Percentiles rank a stretch among this genome's conserved stretches.
These are phyloP conservation scores for Euwallacea fornicatus DNA, from an alignment of 1,140 invertebrate genomes.

Conservation along the genomic window DNA sequence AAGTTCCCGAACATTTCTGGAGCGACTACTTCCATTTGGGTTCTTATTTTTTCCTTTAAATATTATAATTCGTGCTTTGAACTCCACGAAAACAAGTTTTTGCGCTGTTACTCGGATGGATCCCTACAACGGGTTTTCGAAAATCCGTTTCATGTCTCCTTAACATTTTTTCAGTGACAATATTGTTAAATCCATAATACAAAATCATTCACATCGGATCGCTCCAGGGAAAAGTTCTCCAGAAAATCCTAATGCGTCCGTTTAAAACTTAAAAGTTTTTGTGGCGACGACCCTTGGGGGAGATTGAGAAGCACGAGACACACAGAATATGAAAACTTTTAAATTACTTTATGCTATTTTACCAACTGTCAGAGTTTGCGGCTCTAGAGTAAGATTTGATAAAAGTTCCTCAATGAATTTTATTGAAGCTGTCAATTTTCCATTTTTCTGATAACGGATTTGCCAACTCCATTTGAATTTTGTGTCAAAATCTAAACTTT, in stretches of 20 bases:
- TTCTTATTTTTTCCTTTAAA: too few species aligned
- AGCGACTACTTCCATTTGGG: too few species aligned
- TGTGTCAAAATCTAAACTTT: neutral
- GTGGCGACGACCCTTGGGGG: neutral
- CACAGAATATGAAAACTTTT: constrained; percentile 17
- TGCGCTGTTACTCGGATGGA: too few species aligned
- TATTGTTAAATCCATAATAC: neutral
- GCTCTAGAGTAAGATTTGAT: constrained; percentile 1
- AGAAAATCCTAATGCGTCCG: constrained; percentile 2
- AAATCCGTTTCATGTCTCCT: too few species aligned
- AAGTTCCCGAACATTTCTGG: too few species aligned
- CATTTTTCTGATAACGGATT: constrained; percentile 6
- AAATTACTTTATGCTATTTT: constrained; percentile 27
- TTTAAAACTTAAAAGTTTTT: neutral
- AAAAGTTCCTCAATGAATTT: constrained; percentile 20
- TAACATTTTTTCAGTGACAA: neutral
- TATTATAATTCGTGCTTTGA: too few species aligned
- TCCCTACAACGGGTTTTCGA: too few species aligned
- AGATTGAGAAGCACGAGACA: constrained; percentile 2
- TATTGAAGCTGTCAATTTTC: constrained; percentile 9
- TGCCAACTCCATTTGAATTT: constrained; percentile 6
- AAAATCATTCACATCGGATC: too few species aligned
- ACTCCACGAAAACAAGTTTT: too few species aligned
- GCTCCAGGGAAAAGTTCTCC: neutral
- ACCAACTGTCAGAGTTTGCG: constrained; percentile 12